Conservation (phyloP, 2,797 vertebrate species). For the Oreortyx pictus region DNA sequence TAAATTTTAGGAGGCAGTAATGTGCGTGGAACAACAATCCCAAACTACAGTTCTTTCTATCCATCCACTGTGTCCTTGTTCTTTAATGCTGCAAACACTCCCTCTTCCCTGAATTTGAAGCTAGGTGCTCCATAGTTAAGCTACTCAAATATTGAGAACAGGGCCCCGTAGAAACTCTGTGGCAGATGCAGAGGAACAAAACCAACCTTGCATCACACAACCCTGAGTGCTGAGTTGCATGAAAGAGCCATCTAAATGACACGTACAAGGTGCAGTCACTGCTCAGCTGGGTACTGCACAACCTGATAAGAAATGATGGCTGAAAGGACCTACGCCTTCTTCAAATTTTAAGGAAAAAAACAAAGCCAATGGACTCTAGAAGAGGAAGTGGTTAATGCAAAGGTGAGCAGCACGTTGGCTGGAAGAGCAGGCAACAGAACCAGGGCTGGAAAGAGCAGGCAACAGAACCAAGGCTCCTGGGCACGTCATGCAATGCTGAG, state of each 20-base stretch:
- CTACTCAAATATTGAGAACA: neutral
- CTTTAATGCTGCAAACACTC: neutral
- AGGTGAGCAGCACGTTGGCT: neutral
- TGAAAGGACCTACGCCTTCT: neutral
- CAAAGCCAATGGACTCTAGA: neutral
- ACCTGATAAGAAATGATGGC: neutral
- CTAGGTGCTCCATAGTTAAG: neutral
- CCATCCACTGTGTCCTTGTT: neutral
- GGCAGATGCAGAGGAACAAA: neutral
- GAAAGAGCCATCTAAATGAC: neutral
- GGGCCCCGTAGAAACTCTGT: neutral
- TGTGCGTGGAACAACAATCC: neutral
- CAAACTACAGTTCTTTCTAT: neutral
- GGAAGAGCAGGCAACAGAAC: neutral
- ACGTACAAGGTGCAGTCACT: neutral
- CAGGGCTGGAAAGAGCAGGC: too few species aligned
- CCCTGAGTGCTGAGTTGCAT: neutral
- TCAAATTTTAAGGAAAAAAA: neutral
- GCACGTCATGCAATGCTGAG: neutral
- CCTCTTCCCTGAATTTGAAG: neutral
- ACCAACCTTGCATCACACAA: neutral
- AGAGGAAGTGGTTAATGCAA: neutral
- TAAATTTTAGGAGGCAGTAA: neutral
- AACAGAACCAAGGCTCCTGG: neutral
- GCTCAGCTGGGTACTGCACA: neutral